Evolutionary conservation across 2,797 vertebrate species (phyloP).

Genomic region (Linurgus olivaceus): DNA sequence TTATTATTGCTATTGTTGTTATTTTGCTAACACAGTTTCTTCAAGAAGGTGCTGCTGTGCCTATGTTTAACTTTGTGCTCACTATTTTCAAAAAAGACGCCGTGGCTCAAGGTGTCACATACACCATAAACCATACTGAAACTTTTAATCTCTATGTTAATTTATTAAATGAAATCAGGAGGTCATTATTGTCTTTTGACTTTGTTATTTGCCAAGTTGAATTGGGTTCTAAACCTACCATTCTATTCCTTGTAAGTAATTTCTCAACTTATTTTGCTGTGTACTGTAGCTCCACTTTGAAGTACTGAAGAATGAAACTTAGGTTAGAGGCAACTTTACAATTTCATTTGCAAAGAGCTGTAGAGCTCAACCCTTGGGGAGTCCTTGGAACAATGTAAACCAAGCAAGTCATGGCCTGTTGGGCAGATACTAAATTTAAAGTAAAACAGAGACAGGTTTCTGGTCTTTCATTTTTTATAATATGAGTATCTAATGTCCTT

Average conservation of each 20-base stretch:
- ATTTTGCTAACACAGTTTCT: background rate
- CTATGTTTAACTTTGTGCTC: background rate
- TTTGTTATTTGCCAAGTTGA: background rate
- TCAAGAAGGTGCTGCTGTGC: background rate
- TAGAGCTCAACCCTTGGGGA: background rate
- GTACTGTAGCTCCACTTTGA: background rate
- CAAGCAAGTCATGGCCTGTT: background rate
- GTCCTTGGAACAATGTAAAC: background rate
- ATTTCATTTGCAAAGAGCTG: background rate
- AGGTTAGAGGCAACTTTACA: background rate
- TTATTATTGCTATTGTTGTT: background rate
- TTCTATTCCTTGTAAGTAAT: background rate
- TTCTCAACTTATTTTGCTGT: background rate
- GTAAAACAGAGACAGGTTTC: background rate
- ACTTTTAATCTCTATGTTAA: background rate
- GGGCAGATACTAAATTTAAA: background rate
- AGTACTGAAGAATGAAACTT: background rate
- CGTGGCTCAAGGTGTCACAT: background rate
- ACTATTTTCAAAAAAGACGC: background rate
- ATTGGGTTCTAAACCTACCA: background rate
- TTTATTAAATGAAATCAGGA: background rate
- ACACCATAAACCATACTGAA: background rate
- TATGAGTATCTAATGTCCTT: background rate
- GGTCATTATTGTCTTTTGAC: background rate
- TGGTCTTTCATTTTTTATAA: background rate